Percentiles rank a stretch among this genome's conserved stretches.
These are phyloP conservation scores for Melipona beecheii DNA, from an alignment of 2,888 invertebrate species.

Conservation along the genomic window DNA sequence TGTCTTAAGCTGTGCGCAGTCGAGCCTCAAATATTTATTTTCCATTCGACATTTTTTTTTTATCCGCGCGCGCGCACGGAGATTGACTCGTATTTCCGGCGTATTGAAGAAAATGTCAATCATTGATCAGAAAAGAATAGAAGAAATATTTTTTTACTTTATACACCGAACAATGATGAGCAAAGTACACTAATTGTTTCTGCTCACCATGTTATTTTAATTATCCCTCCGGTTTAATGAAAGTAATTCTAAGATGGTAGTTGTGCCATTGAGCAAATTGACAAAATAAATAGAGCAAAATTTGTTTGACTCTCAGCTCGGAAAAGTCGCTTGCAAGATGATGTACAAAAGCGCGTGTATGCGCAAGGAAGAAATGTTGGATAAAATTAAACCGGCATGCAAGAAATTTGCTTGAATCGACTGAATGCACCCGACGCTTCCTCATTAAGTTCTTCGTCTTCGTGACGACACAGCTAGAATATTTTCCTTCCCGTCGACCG, in stretches of 20 bases:
- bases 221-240: neutral
- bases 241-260: neutral
- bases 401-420: constrained; percentile 49
- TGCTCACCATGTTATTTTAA: neutral
- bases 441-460: constrained; percentile 60
- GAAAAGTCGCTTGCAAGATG: neutral
- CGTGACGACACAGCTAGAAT: constrained; percentile 26
- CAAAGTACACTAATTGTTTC: neutral
- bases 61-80: neutral
- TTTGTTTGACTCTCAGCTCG: constrained; percentile 8
- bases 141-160: neutral
- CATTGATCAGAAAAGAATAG: neutral
- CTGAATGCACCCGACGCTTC: constrained; percentile 56
- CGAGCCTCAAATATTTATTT: constrained; percentile 60
- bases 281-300: constrained; percentile 37
- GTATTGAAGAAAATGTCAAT: neutral
- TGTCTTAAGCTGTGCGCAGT: constrained; percentile 34
- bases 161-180: neutral
- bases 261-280: neutral
- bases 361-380: constrained; percentile 43
- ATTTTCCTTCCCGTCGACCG: constrained; percentile 18
- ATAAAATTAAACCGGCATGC: constrained; percentile 49
- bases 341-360: constrained; percentile 9
- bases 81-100: neutral
- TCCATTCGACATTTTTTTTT: constrained; percentile 5